Conservation (phyloP, 2,797 vertebrate species). For the Acanthurus tractus region DNA sequence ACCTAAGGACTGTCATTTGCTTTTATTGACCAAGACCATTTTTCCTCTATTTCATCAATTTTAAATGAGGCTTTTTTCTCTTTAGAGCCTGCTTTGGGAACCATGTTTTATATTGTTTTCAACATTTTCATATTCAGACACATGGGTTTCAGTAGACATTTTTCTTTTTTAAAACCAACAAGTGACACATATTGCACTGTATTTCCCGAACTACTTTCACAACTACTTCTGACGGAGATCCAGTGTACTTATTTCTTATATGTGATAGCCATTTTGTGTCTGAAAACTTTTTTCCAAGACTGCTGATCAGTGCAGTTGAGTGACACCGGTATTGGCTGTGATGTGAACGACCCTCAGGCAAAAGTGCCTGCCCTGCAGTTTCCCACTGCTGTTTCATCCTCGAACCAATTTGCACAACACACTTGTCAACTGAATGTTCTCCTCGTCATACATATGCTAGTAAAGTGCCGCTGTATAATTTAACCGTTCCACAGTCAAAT, state of each 20-base stretch:
- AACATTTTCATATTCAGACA: conserved; percentile 59
- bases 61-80: conserved; percentile 74
- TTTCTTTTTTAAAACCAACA: conserved; percentile 65
- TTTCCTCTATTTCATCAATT: conserved; percentile 77
- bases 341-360: conserved; percentile 53
- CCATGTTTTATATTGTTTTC: conserved; percentile 65
- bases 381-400: conserved; percentile 40
- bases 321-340: conserved; percentile 17
- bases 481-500: background rate
- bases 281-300: conserved; percentile 46
- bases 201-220: conserved; percentile 57
- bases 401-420: conserved; percentile 38
- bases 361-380: conserved; percentile 38
- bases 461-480: background rate
- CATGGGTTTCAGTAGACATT: conserved; percentile 38
- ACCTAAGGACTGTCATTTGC: conserved; percentile 65
- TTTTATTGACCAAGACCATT: conserved; percentile 74
- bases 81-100: conserved; percentile 63
- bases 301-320: conserved; percentile 48
- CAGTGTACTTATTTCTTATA: conserved; percentile 38
- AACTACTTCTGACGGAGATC: conserved; percentile 42
- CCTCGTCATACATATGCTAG: conserved; percentile 14
- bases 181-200: conserved; percentile 33
- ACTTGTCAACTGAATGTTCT: conserved; percentile 37
- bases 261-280: conserved; percentile 41